phyloP scores from a whole-genome alignment of 2,113 vertebrate genomes.

The Engraulis encrasicolus region DNA sequence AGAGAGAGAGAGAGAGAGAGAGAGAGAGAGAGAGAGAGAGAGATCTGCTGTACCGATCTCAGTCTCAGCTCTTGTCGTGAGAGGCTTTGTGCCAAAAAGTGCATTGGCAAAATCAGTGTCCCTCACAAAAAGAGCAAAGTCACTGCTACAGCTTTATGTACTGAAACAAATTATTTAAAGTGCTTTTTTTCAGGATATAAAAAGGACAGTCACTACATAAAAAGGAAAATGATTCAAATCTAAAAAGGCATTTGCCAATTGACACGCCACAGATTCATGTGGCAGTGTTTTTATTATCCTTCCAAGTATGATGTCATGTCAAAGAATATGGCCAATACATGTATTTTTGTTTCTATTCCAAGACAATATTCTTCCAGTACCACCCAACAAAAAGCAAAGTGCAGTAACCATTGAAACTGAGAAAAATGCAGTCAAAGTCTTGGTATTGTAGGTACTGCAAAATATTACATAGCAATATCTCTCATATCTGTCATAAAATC shows the following conservation, averaged over 20 bases:
- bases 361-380: too few species aligned
- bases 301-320: background rate
- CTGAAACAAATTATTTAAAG: conserved; percentile 1
- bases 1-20: too few species aligned
- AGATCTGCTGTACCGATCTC: background rate
- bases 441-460: background rate
- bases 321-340: too few species aligned
- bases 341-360: too few species aligned
- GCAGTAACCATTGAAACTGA: too few species aligned
- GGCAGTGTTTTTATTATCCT: background rate
- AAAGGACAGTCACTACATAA: background rate
- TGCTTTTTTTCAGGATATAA: background rate
- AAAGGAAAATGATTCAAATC: background rate
- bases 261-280: background rate
- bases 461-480: too few species aligned
- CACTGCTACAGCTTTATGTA: background rate
- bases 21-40: too few species aligned
- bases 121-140: background rate
- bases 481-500: too few species aligned
- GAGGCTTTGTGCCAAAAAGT: conserved; percentile 3
- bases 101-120: background rate
- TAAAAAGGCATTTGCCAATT: background rate
- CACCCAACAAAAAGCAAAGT: background rate
- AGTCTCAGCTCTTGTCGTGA: background rate
- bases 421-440: too few species aligned